Evolutionary conservation across 2,113 vertebrate genomes (phyloP).

Genomic region (Syngnathus typhle): DNA sequence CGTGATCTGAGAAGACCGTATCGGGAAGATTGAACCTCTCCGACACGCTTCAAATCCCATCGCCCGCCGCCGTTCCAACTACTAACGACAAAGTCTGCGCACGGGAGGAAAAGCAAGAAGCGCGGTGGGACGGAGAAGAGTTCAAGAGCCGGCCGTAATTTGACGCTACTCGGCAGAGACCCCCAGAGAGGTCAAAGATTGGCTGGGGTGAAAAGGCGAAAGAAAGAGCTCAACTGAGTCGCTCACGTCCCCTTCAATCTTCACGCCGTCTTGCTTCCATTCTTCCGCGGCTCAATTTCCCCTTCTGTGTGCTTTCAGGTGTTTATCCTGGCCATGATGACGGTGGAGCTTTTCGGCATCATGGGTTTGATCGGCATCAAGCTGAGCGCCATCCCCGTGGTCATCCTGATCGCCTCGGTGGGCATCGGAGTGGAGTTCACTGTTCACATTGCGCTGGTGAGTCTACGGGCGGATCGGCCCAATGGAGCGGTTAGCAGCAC

Average conservation of each 20-base stretch:
- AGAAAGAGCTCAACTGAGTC: slow-evolving; percentile 20
- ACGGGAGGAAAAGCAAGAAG: slow-evolving; percentile 24
- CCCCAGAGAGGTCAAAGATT: slow-evolving; percentile 46
- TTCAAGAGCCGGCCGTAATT: too few relatives aligned
- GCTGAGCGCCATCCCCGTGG: slow-evolving; percentile 94
- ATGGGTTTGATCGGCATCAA: slow-evolving; percentile 99
- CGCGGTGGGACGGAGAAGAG: slow-evolving; percentile 6
- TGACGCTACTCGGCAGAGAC: slow-evolving; percentile 50
- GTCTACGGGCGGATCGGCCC: slow-evolving; percentile 29
- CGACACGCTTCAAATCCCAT: too few relatives aligned
- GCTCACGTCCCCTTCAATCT: not conserved
- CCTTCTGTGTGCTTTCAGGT: slow-evolving; percentile 69
- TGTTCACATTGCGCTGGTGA: slow-evolving; percentile 92
- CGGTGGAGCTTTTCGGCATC: slow-evolving; percentile 95
- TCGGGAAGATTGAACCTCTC: too few relatives aligned
- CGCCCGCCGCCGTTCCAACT: too few relatives aligned
- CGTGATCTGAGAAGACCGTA: too few relatives aligned
- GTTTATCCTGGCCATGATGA: slow-evolving; percentile 92
- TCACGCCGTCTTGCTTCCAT: slow-evolving; percentile 8
- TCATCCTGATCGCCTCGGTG: slow-evolving; percentile 94
- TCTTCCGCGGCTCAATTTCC: not conserved
- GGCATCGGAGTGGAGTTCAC: slow-evolving; percentile 98
- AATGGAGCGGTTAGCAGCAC: not conserved
- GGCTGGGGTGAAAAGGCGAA: slow-evolving; percentile 34
- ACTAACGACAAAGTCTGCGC: too few relatives aligned